Evolutionary conservation across 2,888 invertebrate genomes (phyloP), one percentile per base, ranked within the genome.

Genomic region (Boloria euphrosyne): DNA sequence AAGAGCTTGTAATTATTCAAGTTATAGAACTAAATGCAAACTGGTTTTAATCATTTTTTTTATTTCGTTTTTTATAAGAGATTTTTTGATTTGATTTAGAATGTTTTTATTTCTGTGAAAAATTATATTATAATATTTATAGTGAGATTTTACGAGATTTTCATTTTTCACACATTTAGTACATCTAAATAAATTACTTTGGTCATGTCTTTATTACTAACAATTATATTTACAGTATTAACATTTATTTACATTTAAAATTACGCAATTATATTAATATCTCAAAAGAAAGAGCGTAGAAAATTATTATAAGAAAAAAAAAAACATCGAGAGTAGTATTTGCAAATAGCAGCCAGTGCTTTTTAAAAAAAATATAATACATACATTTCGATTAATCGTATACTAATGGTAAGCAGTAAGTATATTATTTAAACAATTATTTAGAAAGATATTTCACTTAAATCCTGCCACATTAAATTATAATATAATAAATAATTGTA

Each of bases 231-330:
- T 65, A 65, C 65, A 65, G 13, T 62, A 57, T 38, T 46, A 58
- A 74, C 68, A 71, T 61, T 54, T 75, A 74, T 75, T 73, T 75
- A 75, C 74, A 74, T 49, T 62, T 38, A 47, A 47, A 54, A 13
- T 31, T n/a, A 31, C 31, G 31, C 14, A 16, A 17, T 31, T 64
- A 18, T 44, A 18, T 31, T 46, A 67, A 57, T 53, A 43, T 27
- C 63, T 60, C 22, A 22, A 22, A n/a, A n/a, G n/a, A n/a, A n/a
- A n/a, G n/a, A 3, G 4, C 7, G 16, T 50, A 17, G n/a, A 55
- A 17, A 7, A 44, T 17, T 18, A 54, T 18, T 27, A 27, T 18
- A 43, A 22, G 43, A 18, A 55, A 18, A 18, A 44, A 22, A 22
- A 55, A 55, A 10, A 22, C n/a, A 13, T 46, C 22, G 14, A 18